phyloP scores from a whole-genome alignment of 1,140 invertebrate species.

The Hycleus phaleratus region DNA sequence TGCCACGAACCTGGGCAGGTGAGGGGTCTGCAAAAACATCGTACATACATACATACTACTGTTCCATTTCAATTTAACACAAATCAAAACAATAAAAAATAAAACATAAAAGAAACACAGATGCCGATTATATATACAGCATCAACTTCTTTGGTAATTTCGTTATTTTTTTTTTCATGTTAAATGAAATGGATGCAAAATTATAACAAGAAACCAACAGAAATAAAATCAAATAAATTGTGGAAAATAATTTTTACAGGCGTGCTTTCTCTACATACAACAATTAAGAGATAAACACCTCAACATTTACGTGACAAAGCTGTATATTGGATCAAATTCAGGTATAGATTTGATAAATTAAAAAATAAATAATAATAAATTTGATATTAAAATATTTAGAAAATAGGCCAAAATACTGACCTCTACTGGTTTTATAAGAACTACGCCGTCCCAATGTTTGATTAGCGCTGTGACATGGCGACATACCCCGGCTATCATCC shows the following conservation, averaged over 20 bases:
- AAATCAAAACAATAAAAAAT: conserved; percentile 2
- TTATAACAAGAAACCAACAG: neutral
- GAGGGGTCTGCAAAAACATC: conserved; percentile 51
- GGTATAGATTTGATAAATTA: too few relatives aligned
- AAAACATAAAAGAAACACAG: neutral
- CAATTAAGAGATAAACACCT: too few relatives aligned
- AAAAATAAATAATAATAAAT: too few relatives aligned
- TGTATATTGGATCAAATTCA: too few relatives aligned
- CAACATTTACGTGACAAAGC: too few relatives aligned
- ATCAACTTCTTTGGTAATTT: too few relatives aligned
- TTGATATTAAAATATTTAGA: too few relatives aligned
- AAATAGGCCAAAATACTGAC: conserved; percentile 41
- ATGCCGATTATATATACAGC: too few relatives aligned
- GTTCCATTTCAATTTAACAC: conserved; percentile 26
- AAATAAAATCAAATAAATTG: neutral
- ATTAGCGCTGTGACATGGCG: conserved; percentile 59
- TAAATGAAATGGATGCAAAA: conserved; percentile 11
- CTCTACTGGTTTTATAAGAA: conserved; percentile 80
- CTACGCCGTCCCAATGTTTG: conserved; percentile 63
- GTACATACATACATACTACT: conserved; percentile 50
- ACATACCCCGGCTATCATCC: conserved; percentile 67
- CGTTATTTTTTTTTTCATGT: too few relatives aligned
- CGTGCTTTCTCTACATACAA: too few relatives aligned
- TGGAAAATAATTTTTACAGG: too few relatives aligned
- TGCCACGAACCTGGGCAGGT: conserved; percentile 64